Percentiles rank a stretch among this genome's conserved stretches.
Conservation (phyloP, 2,888 invertebrate genomes). For the Amaurobius ferox region DNA sequence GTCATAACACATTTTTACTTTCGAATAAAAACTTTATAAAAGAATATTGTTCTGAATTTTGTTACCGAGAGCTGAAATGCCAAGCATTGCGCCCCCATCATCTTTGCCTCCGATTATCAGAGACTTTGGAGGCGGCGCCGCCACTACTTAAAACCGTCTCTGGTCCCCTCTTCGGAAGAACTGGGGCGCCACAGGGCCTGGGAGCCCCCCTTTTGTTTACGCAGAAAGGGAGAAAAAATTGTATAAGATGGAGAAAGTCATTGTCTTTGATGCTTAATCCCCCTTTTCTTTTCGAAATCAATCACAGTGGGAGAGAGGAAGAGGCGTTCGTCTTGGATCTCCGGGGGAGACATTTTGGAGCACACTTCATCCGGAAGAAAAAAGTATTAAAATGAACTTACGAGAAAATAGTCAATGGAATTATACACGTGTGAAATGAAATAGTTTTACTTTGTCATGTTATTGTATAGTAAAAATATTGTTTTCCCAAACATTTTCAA, state of each 20-base stretch:
- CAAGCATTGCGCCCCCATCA: not conserved
- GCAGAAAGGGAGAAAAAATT: conserved; percentile 7
- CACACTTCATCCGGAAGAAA: not conserved
- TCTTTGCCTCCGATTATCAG: conserved; percentile 44
- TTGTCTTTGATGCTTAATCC: conserved; percentile 59
- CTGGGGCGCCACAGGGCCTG: conserved; percentile 50
- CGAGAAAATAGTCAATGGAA: no score
- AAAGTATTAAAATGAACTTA: no score
- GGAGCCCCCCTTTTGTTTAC: conserved; percentile 69
- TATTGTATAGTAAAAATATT: no score
- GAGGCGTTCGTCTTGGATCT: not conserved
- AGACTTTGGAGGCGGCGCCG: conserved; percentile 56
- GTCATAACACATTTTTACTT: no score
- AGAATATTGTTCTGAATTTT: no score
- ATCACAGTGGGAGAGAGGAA: conserved; percentile 3
- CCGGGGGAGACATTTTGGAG: conserved; percentile 29
- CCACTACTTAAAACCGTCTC: conserved; percentile 49
- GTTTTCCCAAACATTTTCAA: no score
- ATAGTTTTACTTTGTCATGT: no score
- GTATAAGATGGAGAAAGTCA: conserved; percentile 45
- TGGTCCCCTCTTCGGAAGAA: conserved; percentile 39
- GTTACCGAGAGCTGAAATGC: not conserved
- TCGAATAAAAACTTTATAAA: no score
- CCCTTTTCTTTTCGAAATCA: conserved; percentile 50
- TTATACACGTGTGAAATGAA: no score